Conservation (phyloP, 1,140 invertebrate species). For the Acromyrmex echinatior region DNA sequence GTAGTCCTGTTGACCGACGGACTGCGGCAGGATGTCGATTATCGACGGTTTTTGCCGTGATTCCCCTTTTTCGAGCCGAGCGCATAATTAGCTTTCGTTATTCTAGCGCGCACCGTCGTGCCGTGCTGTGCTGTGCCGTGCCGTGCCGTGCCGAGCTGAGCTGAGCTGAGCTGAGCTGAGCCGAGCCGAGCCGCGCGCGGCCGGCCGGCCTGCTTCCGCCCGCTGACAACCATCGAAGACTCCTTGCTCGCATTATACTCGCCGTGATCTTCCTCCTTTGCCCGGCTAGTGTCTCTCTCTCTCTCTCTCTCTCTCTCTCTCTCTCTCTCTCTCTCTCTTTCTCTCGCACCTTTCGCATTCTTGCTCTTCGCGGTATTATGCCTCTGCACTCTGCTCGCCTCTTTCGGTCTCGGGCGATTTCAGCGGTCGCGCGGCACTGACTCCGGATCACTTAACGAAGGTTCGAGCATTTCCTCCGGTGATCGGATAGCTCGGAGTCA, state of each 20-base stretch:
- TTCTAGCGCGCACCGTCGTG: constrained; percentile 80
- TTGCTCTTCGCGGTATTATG: constrained; percentile 57
- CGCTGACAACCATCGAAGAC: constrained; percentile 69
- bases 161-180: background rate
- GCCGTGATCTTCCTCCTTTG: constrained; percentile 16
- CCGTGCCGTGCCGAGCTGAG: background rate
- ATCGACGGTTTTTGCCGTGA: constrained; percentile 78
- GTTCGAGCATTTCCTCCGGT: constrained; percentile 23
- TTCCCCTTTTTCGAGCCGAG: constrained; percentile 66
- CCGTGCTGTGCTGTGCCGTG: background rate
- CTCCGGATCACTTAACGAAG: constrained; percentile 27
- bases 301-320: constrained; percentile 15
- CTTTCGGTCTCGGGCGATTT: constrained; percentile 37
- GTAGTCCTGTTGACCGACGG: constrained; percentile 75
- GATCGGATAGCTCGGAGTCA: constrained; percentile 7
- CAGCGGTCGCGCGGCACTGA: constrained; percentile 15
- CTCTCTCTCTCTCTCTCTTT: constrained; percentile 26
- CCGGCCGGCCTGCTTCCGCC: constrained; percentile 61
- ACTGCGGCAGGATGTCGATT: constrained; percentile 79
- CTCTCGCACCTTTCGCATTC: constrained; percentile 43
- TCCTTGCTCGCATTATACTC: constrained; percentile 51
- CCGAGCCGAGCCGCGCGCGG: constrained; percentile 9
- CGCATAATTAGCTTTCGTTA: constrained; percentile 83
- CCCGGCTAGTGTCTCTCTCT: constrained; percentile 32
- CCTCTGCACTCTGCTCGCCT: constrained; percentile 1